Conservation (phyloP, 2,888 invertebrate genomes). For the Lithophane socia region DNA sequence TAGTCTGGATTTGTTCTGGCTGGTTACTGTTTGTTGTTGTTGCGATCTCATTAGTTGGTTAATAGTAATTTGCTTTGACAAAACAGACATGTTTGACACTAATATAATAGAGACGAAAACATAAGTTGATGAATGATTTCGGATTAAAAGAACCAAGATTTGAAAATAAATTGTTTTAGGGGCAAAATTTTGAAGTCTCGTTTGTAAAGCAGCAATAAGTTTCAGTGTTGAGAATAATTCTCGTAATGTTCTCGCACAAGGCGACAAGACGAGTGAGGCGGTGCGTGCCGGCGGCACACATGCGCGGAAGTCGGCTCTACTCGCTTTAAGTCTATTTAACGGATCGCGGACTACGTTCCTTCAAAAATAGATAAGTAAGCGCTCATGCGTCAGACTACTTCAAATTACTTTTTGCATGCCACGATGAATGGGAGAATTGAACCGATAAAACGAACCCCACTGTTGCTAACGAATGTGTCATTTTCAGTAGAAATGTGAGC, state of each 20-base stretch:
- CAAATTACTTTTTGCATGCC: conserved; percentile 88
- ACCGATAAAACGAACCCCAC: conserved; percentile 85
- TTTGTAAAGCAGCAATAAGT: conserved; percentile 60
- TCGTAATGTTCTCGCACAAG: conserved; percentile 77
- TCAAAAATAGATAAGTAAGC: conserved; percentile 86
- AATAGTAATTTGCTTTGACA: conserved; percentile 26
- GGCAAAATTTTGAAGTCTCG: conserved; percentile 35
- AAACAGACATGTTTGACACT: conserved; percentile 10
- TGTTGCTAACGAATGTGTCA: conserved; percentile 87
- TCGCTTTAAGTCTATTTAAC: conserved; percentile 87
- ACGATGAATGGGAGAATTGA: conserved; percentile 86
- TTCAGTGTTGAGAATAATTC: conserved; percentile 74
- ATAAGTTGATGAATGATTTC: background rate
- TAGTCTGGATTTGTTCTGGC: conserved; percentile 47
- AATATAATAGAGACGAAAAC: background rate
- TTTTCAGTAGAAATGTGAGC: conserved; percentile 83
- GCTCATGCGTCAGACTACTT: conserved; percentile 85
- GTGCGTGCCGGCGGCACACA: conserved; percentile 83
- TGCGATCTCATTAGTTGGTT: conserved; percentile 44
- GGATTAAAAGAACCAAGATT: background rate
- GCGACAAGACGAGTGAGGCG: conserved; percentile 79
- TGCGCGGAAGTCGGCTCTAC: conserved; percentile 86
- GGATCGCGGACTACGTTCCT: conserved; percentile 85
- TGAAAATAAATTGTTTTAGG: background rate
- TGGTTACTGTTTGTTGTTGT: conserved; percentile 46